Evolutionary conservation across 2,888 invertebrate species (phyloP), one percentile per base, ranked within the genome.

Genomic region (Ennomos fuscantarius): DNA sequence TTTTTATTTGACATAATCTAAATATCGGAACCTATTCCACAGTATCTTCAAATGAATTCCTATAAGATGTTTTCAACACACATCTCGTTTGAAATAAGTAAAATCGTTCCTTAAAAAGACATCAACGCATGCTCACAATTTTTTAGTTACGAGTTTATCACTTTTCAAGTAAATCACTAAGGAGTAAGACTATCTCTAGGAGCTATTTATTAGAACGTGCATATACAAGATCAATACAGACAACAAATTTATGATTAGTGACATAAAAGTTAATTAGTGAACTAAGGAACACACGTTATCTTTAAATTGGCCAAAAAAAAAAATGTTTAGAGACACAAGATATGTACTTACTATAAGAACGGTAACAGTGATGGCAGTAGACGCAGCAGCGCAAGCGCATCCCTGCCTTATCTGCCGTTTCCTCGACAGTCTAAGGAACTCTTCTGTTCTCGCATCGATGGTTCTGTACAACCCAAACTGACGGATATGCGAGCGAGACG

Each of bases 311-410:
- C 8, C 41, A 3, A 54, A n/a, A 0, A 9, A 46, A 50, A 39
- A 34, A 1, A 13, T 1, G 40, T 31, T 44, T 42, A 6, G 39
- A 1, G 9, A 10, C 43, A 32, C 9, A 48, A 46, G 54, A 52
- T 68, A n/a, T n/a, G n/a, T n/a, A 89, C 91, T 89, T 61, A 92
- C 92, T 79, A 92, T 79, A 61, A 91, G 87, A 76, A 91, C 74
- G 65, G 87, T 84, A 69, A 91, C 89, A 58, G 92, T 91, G 58
- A 92, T 79, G 0, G 86, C 86, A 0, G 91, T 87, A 9, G 90
- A 87, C 0, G 89, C 78, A 8, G 85, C 88, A 0, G 92, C 92
- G 71, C 92, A 92, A 0, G 84, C 84, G 70, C 91, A 91, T 64
- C 91, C 91, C 66, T 89, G 89, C 49, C 81, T 73, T 8, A 92